A percentile compares a stretch with the other conserved stretches of the same genome.
Evolutionary conservation across 1,140 invertebrate genomes (phyloP).

Genomic region (Whitmania pigra): DNA sequence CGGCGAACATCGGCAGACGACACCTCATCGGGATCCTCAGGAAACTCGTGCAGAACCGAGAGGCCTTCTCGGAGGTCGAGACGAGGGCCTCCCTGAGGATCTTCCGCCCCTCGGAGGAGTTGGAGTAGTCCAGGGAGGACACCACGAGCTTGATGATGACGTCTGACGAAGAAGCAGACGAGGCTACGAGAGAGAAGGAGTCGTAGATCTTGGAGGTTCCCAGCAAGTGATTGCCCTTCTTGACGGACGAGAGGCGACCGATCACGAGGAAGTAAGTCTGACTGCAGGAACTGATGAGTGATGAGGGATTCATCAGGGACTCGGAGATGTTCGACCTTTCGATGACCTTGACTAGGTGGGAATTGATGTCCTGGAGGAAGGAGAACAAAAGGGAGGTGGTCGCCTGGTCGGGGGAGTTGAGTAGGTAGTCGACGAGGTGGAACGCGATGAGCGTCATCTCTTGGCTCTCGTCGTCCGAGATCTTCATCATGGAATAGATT

Average conservation of each 20-base stretch:
- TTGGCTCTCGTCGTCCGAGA: conserved; percentile 49
- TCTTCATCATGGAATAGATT: conserved; percentile 58
- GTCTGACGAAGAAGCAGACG: neutral
- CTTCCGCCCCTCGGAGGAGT: neutral
- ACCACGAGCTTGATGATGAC: conserved; percentile 1
- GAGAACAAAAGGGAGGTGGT: neutral
- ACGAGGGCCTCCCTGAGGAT: neutral
- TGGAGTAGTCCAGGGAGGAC: conserved; percentile 1
- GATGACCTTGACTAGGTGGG: conserved; percentile 2
- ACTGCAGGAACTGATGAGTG: conserved; percentile 71
- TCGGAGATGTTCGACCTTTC: conserved; percentile 46
- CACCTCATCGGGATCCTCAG: conserved; percentile 64
- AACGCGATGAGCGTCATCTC: conserved; percentile 59
- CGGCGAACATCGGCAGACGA: conserved; percentile 35
- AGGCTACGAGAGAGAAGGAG: conserved; percentile 40
- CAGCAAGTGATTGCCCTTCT: conserved; percentile 55
- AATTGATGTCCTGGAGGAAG: conserved; percentile 3
- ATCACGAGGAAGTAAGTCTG: conserved; percentile 87
- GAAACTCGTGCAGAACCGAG: conserved; percentile 78
- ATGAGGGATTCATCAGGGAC: conserved; percentile 72
- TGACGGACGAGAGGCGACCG: conserved; percentile 65
- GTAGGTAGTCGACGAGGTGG: conserved; percentile 62
- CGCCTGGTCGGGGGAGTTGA: conserved; percentile 34
- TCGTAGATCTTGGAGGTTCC: conserved; percentile 65
- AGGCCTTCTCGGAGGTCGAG: conserved; percentile 53